Percentiles rank a stretch among this genome's conserved stretches.
Evolutionary conservation across 2,888 invertebrate genomes (phyloP).

Genomic region (Dicranocentrus wangi): DNA sequence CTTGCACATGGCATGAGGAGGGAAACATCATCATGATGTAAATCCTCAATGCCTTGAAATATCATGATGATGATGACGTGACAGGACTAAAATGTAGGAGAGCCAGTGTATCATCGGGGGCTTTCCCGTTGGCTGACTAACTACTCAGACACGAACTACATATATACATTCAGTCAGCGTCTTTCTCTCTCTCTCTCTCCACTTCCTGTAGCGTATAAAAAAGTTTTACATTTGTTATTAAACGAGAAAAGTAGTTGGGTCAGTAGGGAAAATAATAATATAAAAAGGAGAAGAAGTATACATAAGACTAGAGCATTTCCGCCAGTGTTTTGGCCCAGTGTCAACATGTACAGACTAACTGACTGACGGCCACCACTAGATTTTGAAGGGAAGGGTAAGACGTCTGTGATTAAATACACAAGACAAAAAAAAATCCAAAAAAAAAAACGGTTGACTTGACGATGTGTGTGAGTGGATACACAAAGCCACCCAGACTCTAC

Average conservation of each 20-base stretch:
- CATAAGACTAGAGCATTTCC: constrained; percentile 56
- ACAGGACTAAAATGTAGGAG: too few relatives aligned
- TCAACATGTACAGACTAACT: constrained; percentile 33
- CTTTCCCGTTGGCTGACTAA: too few relatives aligned
- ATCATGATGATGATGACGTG: too few relatives aligned
- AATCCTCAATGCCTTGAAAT: too few relatives aligned
- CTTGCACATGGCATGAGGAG: too few relatives aligned
- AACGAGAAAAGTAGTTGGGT: background rate
- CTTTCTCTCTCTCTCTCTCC: background rate
- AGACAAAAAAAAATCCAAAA: background rate
- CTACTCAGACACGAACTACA: background rate
- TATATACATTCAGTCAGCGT: background rate
- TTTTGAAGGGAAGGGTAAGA: background rate
- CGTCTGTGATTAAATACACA: background rate
- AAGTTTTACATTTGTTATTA: background rate
- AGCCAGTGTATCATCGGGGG: too few relatives aligned
- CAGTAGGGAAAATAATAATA: background rate
- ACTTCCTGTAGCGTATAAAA: too few relatives aligned
- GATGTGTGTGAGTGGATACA: background rate
- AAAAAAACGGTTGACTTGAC: background rate
- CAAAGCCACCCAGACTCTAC: constrained; percentile 1
- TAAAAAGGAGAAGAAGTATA: background rate
- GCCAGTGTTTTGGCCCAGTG: constrained; percentile 50
- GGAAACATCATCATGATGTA: too few relatives aligned
- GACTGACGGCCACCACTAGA: constrained; percentile 1